Evolutionary conservation across 2,888 invertebrate species (phyloP).

Genomic region (Axea sp.): DNA sequence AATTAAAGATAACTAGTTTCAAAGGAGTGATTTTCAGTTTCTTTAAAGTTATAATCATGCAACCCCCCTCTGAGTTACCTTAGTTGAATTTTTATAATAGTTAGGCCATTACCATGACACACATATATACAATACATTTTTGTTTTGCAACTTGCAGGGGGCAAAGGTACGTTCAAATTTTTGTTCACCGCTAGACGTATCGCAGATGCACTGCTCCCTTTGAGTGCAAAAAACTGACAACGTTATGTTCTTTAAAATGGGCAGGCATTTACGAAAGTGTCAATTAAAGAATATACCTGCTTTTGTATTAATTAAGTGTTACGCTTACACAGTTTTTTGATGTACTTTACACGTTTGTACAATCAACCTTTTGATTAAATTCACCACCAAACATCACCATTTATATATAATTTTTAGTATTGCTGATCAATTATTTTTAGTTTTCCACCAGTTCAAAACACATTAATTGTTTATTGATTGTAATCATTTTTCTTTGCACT

Average conservation of each 20-base stretch:
- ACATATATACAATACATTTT: constrained; percentile 65
- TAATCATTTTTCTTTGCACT: too few relatives aligned
- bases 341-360: constrained; percentile 30
- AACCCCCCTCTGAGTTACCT: constrained; percentile 57
- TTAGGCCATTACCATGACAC: constrained; percentile 56
- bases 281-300: constrained; percentile 28
- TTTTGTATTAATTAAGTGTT: constrained; percentile 44
- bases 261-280: constrained; percentile 45
- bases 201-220: constrained; percentile 57
- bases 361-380: constrained; percentile 10
- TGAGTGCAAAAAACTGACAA: constrained; percentile 35
- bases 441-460: too few relatives aligned
- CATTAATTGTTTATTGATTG: too few relatives aligned
- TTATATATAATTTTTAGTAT: not conserved
- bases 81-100: constrained; percentile 38
- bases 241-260: constrained; percentile 25
- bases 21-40: constrained; percentile 2
- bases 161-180: constrained; percentile 83
- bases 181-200: constrained; percentile 66
- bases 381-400: not conserved
- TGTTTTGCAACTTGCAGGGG: constrained; percentile 81
- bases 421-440: too few relatives aligned
- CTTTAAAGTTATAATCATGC: constrained; percentile 36
- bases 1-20: constrained; percentile 19
- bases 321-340: constrained; percentile 48